phyloP scores from a whole-genome alignment of 2,113 vertebrate genomes.

The Onychostoma macrolepis region DNA sequence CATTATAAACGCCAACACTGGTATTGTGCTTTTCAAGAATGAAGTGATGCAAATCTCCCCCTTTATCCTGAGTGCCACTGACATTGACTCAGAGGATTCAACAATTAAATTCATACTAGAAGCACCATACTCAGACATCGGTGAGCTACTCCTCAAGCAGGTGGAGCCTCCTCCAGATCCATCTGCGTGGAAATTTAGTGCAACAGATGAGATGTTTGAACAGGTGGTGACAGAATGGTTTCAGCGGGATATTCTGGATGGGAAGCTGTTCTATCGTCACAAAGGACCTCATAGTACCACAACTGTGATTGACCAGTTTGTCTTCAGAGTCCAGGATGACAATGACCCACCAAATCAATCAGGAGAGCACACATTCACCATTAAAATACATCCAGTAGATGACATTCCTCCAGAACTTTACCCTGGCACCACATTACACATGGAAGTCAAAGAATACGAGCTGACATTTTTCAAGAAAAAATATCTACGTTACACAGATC shows the following conservation, averaged over 20 bases:
- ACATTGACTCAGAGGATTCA: constrained; percentile 92
- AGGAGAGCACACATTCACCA: constrained; percentile 80
- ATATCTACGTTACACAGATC: constrained; percentile 87
- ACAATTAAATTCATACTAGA: constrained; percentile 83
- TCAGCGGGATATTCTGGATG: constrained; percentile 88
- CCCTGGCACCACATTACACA: constrained; percentile 82
- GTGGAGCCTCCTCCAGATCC: constrained; percentile 80
- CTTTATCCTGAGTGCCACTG: constrained; percentile 85
- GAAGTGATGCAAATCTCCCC: constrained; percentile 84
- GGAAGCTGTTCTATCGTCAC: constrained; percentile 88
- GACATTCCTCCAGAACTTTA: constrained; percentile 87
- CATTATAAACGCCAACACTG: constrained; percentile 91
- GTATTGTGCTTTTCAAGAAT: constrained; percentile 86
- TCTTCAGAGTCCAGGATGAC: constrained; percentile 90
- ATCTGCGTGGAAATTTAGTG: constrained; percentile 80
- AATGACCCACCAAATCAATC: constrained; percentile 94
- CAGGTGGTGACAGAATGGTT: constrained; percentile 86
- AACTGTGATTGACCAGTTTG: constrained; percentile 84
- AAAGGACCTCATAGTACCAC: constrained; percentile 84
- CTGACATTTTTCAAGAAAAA: constrained; percentile 86
- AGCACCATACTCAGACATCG: constrained; percentile 74
- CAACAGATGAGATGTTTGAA: constrained; percentile 84
- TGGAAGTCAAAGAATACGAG: constrained; percentile 91
- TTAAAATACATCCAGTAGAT: constrained; percentile 88
- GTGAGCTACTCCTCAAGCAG: constrained; percentile 88